Base-by-base conservation (phyloP, 2,888 invertebrate species). In the Quadroppia sp. region DNA sequence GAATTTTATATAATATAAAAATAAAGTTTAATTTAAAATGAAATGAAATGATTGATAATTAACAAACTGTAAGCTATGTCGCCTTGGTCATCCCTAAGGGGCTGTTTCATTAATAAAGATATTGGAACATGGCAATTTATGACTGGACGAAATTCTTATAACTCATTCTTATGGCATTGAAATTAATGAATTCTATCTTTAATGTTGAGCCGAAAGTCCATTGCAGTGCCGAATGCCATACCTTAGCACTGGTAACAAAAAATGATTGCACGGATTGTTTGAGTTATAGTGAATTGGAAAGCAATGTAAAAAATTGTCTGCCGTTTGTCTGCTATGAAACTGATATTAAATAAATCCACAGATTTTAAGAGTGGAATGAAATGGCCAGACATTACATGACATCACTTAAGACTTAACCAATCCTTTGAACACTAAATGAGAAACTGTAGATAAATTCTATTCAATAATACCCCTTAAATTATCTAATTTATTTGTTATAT, bases 221-320 rank as follows among this genome's bases (percentile, higher is more conserved):
- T 50, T 15, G 17, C 20, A 9, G 20, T 50, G 20, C 50, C 17
- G 20, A 50, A 50, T 6, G 4, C 20, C 9, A 17, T 50, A 17
- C 15, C 4, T 15, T 50, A 23, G 23, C 9, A 50, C n/a, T 50
- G 17, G 53, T 53, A 53, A 23, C 53, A 13, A 53, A 53, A n/a
- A 53, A 20, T 20, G 9, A 53, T 53, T 53, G 23, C 53, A 28
- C 53, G 45, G 9, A 53, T 53, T 25, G 53, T 53, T 53, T 53
- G 13, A 17, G 23, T 53, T 53, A 53, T 53, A 25, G 15, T 45
- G 45, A 17, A 45, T 36, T 7, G 36, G 9, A 36, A 36, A 36
- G 36, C 23, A 23, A n/a, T 48, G 15, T n/a, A 53, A 59, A 59
- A 59, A 59, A 59, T 17, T 30, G 59, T 59, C 59, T 59, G 59